phyloP scores from a whole-genome alignment of 2,797 vertebrate species.

The Poeciliopsis presidionis region DNA sequence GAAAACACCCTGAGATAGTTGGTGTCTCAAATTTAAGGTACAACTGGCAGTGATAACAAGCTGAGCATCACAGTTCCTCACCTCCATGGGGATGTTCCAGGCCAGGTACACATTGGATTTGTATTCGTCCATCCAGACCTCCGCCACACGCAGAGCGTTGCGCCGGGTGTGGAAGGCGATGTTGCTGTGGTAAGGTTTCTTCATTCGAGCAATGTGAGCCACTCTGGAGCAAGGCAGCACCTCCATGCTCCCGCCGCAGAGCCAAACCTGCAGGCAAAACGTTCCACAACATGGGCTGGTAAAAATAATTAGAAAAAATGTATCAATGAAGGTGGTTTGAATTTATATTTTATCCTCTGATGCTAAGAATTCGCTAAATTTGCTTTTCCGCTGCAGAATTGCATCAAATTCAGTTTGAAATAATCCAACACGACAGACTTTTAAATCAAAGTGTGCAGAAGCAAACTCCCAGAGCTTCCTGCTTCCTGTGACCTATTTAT shows the following conservation, averaged over 20 bases:
- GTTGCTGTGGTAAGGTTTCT: constrained; percentile 97
- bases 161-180: constrained; percentile 93
- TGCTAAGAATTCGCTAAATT: not conserved
- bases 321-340: not conserved
- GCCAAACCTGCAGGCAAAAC: constrained; percentile 87
- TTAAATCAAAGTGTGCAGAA: constrained; percentile 13
- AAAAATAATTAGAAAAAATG: not conserved
- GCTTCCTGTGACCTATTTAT: constrained; percentile 63
- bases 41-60: not conserved
- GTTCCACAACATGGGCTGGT: not conserved
- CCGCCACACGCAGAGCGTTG: constrained; percentile 93
- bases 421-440: not conserved
- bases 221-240: constrained; percentile 96
- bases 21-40: not conserved
- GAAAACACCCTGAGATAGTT: not conserved
- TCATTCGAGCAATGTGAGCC: constrained; percentile 93
- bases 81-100: constrained; percentile 97
- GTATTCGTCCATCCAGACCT: constrained; percentile 98
- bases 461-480: constrained; percentile 19
- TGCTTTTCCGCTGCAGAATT: not conserved
- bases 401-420: not conserved
- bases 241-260: constrained; percentile 98
- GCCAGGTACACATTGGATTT: constrained; percentile 96
- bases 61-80: constrained; percentile 51
- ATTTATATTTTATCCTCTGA: not conserved